Conservation (phyloP, 1,140 invertebrate genomes). For the Pachypeltis micranthus region DNA sequence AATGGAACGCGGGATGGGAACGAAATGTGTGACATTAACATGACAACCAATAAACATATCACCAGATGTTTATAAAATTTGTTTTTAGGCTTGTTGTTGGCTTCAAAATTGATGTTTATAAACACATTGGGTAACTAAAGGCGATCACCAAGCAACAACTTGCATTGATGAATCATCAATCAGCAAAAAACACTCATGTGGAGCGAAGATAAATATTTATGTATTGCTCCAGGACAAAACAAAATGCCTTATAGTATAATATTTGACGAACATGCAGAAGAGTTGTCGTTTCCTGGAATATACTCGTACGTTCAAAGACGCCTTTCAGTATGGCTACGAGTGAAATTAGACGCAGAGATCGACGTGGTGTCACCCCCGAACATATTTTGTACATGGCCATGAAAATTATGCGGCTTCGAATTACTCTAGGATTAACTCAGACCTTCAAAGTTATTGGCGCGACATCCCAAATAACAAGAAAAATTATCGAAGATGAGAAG, state of each 20-base stretch:
- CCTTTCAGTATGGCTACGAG: constrained; percentile 26
- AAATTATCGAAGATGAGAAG: constrained; percentile 21
- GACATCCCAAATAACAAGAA: constrained; percentile 24
- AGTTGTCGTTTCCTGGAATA: constrained; percentile 34
- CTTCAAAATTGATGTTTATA: too few species aligned
- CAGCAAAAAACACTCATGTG: constrained; percentile 32
- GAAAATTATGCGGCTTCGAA: constrained; percentile 26
- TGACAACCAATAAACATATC: too few species aligned
- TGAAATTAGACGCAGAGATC: constrained; percentile 26
- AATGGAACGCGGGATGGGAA: too few species aligned
- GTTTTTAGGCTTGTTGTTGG: too few species aligned
- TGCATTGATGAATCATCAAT: too few species aligned
- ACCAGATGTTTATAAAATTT: too few species aligned
- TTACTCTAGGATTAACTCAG: constrained; percentile 18
- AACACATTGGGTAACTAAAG: too few species aligned
- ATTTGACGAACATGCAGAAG: constrained; percentile 31
- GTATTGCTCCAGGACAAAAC: constrained; percentile 28
- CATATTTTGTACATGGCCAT: constrained; percentile 27
- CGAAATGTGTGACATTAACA: too few species aligned
- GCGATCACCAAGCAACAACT: too few species aligned
- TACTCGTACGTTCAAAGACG: constrained; percentile 30
- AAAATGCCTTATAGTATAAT: constrained; percentile 24
- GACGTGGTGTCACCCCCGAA: constrained; percentile 23
- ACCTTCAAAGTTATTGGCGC: constrained; percentile 27
- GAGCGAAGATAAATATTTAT: constrained; percentile 30